phyloP scores from a whole-genome alignment of 2,888 invertebrate genomes.

The Furcula furcula region DNA sequence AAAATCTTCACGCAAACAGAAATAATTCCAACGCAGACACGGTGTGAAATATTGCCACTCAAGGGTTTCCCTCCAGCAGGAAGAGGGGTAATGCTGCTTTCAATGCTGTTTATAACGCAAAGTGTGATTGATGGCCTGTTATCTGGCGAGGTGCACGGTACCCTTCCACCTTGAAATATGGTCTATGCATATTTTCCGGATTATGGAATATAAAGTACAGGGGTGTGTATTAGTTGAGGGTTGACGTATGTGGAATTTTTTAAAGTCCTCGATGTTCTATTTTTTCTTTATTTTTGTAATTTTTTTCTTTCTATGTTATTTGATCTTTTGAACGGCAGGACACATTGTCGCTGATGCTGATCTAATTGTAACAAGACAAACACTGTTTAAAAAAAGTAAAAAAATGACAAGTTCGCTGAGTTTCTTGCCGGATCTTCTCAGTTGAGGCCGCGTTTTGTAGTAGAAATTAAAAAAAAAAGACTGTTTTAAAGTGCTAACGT shows the following conservation, averaged over 20 bases:
- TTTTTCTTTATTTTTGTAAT: too few relatives aligned
- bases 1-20: neutral
- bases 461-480: too few relatives aligned
- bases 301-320: too few relatives aligned
- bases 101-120: slow-evolving; percentile 62
- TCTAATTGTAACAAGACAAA: too few relatives aligned
- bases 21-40: slow-evolving; percentile 23
- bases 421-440: too few relatives aligned
- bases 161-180: slow-evolving; percentile 56
- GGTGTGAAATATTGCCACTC: slow-evolving; percentile 45
- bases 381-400: too few relatives aligned
- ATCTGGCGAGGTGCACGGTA: slow-evolving; percentile 57
- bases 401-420: too few relatives aligned
- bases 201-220: slow-evolving; percentile 26
- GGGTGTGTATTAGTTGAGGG: slow-evolving; percentile 22
- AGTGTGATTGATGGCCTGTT: slow-evolving; percentile 74
- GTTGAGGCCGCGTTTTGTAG: too few relatives aligned
- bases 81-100: slow-evolving; percentile 24
- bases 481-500: too few relatives aligned
- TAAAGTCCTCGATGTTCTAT: too few relatives aligned
- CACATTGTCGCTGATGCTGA: too few relatives aligned
- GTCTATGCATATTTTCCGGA: slow-evolving; percentile 50
- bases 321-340: too few relatives aligned
- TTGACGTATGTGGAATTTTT: slow-evolving; percentile 9
- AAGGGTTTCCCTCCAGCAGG: slow-evolving; percentile 24